Base-by-base conservation (phyloP, 2,113 vertebrate species). In the Sapajus apella region DNA sequence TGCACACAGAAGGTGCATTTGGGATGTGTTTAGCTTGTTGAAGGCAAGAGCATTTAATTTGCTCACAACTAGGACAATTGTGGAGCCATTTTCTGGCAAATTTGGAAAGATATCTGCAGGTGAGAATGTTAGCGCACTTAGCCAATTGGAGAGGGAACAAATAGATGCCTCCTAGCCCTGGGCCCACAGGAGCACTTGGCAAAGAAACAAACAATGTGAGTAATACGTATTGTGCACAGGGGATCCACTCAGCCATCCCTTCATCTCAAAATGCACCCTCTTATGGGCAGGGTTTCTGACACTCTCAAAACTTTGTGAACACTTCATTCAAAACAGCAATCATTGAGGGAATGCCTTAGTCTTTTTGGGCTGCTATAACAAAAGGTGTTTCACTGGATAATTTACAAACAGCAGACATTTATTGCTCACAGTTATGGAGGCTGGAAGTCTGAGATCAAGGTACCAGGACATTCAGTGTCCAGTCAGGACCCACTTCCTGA, bases 1-100 rank as follows among this genome's bases (percentile, higher is more conserved):
- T 4, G 11, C 14, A 17, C 20, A 23, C 2, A 16, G 70, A 17
- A 16, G 37, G 8, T 5, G 8, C 21, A 0, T 5, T 27, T 18
- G 14, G 12, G 20, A 5, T 43, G 13, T 37, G 9, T 52, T 40
- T 66, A 10, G 35, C 1, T 66, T 27, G 27, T 20, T 79, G 9
- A 13, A 27, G 45, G 77, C 45, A 45, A 79, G 40, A 64, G 20
- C 27, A 8, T 21, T 55, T 52, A 25, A 77, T 43, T 40, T 35
- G 5, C 30, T 35, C 17, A 56, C 8, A 18, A 27, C n/a, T 25
- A 45, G 73, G 27, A 27, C 50, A n/a, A 43, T n/a, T 25, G 13
- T 13, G 35, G 58, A 40, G 27, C 4, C 13, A 20, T 56, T 6
- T 43, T 2, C 6, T 1, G 18, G 5, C 14, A 30, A 79, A 55